Base-by-base conservation (phyloP, 2,797 vertebrate species). In the Hoplostethus mediterraneus region DNA sequence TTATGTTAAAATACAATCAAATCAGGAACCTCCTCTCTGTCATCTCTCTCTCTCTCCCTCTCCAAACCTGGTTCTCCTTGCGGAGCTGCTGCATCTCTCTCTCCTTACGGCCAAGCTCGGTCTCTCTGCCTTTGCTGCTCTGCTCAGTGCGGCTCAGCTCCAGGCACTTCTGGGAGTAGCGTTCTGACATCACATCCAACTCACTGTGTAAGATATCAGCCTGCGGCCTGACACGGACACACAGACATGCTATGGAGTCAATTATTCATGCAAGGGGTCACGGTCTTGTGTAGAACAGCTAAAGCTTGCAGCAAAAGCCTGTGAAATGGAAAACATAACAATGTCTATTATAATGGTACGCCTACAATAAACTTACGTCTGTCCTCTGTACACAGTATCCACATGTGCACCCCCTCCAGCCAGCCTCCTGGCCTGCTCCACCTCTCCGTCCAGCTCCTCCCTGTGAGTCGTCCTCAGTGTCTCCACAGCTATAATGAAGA, bases 1-100 rank as follows among this genome's bases (percentile, higher is more conserved):
- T 10, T 55, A 13, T n/a, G 21, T 73, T 25, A 21, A 73, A 63
- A 47, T 33, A 44, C 6, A 54, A 44, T 49, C 4, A 52, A 10
- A 48, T 40, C 6, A 71, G 12, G 2, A 6, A 7, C 63, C 57
- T 33, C 0, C 1, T 51, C n/a, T 44, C 6, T 45, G 28, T 64
- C 56, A 28, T 51, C 85, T 99, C 87, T 98, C 97, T 78, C 93
- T 74, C 95, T 93, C 86, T 97, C 96, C 11, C 13, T 51, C 21
- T 31, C 36, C 85, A 86, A 86, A 96, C 98, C 97, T 98, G 95
- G 92, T 99, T 99, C 87, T 98, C 97, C 77, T 90, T 94, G 63
- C 95, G 92, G 31, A 99, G 95, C 79, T 96, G 95, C 84, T 96
- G 93, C 75, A 96, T 93, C 86, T 97, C 96, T 75, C 85, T 95